Conservation (phyloP, 2,888 invertebrate species). For the Rotaria magnacalcarata region DNA sequence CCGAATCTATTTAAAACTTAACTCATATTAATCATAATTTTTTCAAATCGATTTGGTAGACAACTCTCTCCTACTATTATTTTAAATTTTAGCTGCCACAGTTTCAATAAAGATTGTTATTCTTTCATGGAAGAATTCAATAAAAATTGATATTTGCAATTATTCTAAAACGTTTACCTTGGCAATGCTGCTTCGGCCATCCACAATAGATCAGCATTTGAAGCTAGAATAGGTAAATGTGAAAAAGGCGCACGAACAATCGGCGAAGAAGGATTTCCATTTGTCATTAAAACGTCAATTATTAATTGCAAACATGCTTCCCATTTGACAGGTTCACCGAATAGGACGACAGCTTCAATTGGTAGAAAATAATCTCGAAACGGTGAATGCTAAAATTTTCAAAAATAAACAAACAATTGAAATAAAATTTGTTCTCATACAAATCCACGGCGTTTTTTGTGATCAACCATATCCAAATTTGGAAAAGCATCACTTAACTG, state of each 20-base stretch:
- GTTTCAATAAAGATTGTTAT: too few species aligned
- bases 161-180: conserved; percentile 53
- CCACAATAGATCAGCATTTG: conserved; percentile 69
- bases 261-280: conserved; percentile 62
- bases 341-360: conserved; percentile 66
- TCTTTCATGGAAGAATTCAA: too few species aligned
- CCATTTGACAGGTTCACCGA: conserved; percentile 69
- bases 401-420: neutral
- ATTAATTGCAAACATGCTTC: conserved; percentile 67
- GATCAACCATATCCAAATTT: conserved; percentile 65
- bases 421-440: conserved; percentile 49
- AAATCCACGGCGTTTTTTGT: conserved; percentile 57
- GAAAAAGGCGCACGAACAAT: conserved; percentile 61
- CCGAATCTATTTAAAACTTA: conserved; percentile 61
- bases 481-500: conserved; percentile 65
- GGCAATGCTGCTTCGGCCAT: conserved; percentile 68
- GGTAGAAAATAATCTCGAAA: conserved; percentile 63
- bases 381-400: conserved; percentile 59
- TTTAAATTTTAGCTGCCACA: too few species aligned
- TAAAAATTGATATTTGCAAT: too few species aligned
- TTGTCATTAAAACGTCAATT: conserved; percentile 65
- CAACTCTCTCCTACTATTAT: too few species aligned
- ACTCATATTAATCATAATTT: too few species aligned
- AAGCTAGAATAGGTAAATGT: conserved; percentile 68
- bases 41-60: too few species aligned